phyloP scores from a whole-genome alignment of 2,113 vertebrate genomes.

The Mellivora capensis region DNA sequence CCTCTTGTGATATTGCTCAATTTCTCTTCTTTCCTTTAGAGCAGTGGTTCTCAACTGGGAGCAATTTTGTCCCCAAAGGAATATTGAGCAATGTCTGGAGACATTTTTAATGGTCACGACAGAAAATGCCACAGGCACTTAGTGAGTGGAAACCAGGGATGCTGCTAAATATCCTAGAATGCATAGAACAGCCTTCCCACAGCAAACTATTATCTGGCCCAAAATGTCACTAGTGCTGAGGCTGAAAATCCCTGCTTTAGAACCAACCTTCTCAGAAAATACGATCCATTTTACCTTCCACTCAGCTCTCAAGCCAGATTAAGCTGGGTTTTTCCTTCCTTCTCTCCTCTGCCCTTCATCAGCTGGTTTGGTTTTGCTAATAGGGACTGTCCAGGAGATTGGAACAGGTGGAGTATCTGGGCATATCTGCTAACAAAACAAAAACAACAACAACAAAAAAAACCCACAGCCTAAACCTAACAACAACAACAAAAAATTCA shows the following conservation, averaged over 20 bases:
- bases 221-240: not conserved
- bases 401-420: not conserved
- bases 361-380: not conserved
- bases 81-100: not conserved
- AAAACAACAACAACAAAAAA: not conserved
- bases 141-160: not conserved
- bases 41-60: not conserved
- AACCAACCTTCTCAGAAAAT: not conserved
- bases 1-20: not conserved
- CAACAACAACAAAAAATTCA: not conserved
- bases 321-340: not conserved
- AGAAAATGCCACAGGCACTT: not conserved
- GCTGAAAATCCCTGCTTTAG: not conserved
- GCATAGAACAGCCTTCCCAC: fast-evolving
- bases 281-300: not conserved
- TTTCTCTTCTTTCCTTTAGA: not conserved
- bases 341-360: not conserved
- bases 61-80: not conserved
- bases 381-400: not conserved
- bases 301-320: not conserved
- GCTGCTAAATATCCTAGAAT: not conserved
- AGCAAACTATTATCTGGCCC: not conserved
- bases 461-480: not conserved
- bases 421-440: not conserved
- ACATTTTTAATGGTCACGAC: not conserved